These are phyloP conservation scores for Xyliphius kryptos DNA, from an alignment of 2,113 vertebrate species.

Conservation along the genomic window DNA sequence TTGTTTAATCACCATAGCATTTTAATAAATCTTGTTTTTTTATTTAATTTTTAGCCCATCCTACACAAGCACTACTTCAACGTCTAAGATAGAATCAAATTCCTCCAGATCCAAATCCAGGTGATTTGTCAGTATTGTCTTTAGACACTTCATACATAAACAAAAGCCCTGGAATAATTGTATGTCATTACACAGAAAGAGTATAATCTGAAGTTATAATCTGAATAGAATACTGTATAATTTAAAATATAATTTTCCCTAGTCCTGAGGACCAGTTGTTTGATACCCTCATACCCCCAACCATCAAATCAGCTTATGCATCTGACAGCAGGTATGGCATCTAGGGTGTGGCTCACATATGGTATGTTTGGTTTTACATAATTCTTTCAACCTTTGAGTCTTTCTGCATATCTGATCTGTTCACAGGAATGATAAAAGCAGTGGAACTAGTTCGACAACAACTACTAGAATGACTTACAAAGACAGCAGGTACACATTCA, in stretches of 20 bases:
- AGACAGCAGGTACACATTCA: slow-evolving; percentile 51
- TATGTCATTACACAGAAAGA: neutral
- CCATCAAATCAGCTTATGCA: slow-evolving; percentile 35
- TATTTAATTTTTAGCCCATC: slow-evolving; percentile 18
- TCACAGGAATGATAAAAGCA: slow-evolving; percentile 55
- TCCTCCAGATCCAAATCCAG: slow-evolving; percentile 43
- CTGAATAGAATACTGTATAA: no score
- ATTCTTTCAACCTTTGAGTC: slow-evolving; percentile 1
- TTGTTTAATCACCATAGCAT: neutral
- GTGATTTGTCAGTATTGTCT: no score
- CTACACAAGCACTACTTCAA: slow-evolving; percentile 25
- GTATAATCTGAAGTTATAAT: neutral
- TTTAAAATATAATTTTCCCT: neutral
- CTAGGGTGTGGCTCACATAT: slow-evolving; percentile 8
- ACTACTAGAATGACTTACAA: slow-evolving; percentile 52
- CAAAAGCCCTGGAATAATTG: neutral
- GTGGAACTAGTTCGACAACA: slow-evolving; percentile 45
- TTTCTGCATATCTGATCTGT: slow-evolving; percentile 14
- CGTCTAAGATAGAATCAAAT: slow-evolving; percentile 31
- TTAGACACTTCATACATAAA: no score
- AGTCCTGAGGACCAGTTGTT: slow-evolving; percentile 57
- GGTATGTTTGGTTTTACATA: neutral
- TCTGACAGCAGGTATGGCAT: slow-evolving; percentile 46
- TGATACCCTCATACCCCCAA: slow-evolving; percentile 46
- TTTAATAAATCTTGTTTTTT: slow-evolving; percentile 1